A percentile compares a stretch with the other conserved stretches of the same genome.
phyloP scores from a whole-genome alignment of 92 coral and sea anemone species.

The Umimayanthus chanpuru region DNA sequence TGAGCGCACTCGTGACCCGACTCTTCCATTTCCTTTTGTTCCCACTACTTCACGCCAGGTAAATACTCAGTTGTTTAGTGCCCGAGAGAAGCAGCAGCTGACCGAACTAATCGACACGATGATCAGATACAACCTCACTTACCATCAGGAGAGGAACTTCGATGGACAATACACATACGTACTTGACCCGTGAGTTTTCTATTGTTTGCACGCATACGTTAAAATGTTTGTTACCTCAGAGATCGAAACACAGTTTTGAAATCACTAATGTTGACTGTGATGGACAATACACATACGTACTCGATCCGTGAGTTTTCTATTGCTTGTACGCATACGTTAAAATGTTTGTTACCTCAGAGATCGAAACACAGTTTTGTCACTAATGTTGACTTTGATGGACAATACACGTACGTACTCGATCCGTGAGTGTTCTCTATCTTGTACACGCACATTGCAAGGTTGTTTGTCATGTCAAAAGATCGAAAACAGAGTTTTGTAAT shows the following conservation, averaged over 20 bases:
- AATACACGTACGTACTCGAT: slow-evolving; percentile 84
- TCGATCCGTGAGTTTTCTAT: slow-evolving; percentile 87
- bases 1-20: too few species aligned
- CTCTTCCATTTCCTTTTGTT: not conserved
- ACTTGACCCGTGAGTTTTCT: slow-evolving; percentile 87
- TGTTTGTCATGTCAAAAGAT: too few species aligned
- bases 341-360: too few species aligned
- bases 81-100: slow-evolving; percentile 93
- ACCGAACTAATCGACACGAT: slow-evolving; percentile 88
- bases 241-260: not conserved
- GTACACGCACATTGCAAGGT: not conserved
- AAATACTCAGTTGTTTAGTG: slow-evolving; percentile 83
- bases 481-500: too few species aligned
- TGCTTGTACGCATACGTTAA: not conserved
- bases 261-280: too few species aligned
- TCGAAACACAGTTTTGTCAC: not conserved
- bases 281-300: slow-evolving; percentile 86
- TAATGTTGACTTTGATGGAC: slow-evolving; percentile 70
- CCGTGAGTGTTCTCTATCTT: slow-evolving; percentile 69
- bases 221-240: too few species aligned
- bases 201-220: not conserved
- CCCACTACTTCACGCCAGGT: slow-evolving; percentile 52
- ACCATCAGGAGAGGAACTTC: slow-evolving; percentile 87
- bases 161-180: slow-evolving; percentile 94
- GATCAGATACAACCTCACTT: slow-evolving; percentile 95